Evolutionary conservation across 2,888 invertebrate genomes (phyloP), one percentile per base, ranked within the genome.

Genomic region (Macropis europaea): DNA sequence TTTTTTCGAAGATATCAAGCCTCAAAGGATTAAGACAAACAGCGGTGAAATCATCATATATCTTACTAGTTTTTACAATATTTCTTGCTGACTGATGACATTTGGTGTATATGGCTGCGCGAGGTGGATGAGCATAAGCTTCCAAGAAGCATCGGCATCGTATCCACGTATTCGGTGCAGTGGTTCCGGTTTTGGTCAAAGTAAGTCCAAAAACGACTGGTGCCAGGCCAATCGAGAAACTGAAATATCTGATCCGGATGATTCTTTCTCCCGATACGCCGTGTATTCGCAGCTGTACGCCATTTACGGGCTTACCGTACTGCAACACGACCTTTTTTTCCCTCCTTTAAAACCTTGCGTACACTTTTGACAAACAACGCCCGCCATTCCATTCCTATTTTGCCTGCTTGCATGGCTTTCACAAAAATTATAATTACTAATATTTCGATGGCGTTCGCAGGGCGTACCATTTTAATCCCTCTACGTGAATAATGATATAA

Each of bases 341-440:
- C 17, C 28, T 9, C 28, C n/a, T 34, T 45, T 22, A 34, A 38
- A 26, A 32, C 42, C 56, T 26, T 22, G 34, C 54, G 59, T 71
- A 67, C 74, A 67, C 76, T 63, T 71, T 76, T 76, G 71, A 74
- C 76, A 64, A 74, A 74, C 74, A 62, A 59, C 71, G 38, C 45
- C 75, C 62, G 48, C 48, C 48, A 66, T 13, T 38, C 60, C 63
- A 32, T 42, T 24, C 28, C 9, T 43, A 26, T 11, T 28, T 17
- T 19, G 19, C n/a, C n/a, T n/a, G n/a, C n/a, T n/a, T n/a, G n/a
- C n/a, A n/a, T n/a, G n/a, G n/a, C n/a, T n/a, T n/a, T n/a, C n/a
- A n/a, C n/a, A n/a, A n/a, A n/a, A n/a, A n/a, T n/a, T n/a, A n/a
- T n/a, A n/a, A n/a, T n/a, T n/a, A n/a, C n/a, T n/a, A n/a, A n/a